These are phyloP conservation scores for Picathartes gymnocephalus DNA, from an alignment of 2,113 vertebrate species.

Conservation along the genomic window DNA sequence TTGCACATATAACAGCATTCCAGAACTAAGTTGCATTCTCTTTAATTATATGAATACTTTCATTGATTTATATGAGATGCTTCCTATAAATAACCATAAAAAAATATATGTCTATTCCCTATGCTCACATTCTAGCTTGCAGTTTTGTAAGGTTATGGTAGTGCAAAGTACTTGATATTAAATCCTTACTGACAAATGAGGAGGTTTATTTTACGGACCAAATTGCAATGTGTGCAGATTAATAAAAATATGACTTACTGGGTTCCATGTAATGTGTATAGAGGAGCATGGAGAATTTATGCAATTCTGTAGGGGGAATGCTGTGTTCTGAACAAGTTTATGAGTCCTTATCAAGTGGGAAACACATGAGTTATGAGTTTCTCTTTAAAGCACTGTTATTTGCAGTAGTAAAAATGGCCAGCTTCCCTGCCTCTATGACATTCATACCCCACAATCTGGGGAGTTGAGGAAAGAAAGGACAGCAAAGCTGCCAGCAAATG, in stretches of 20 bases:
- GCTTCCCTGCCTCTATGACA: neutral
- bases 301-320: neutral
- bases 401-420: neutral
- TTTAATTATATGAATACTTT: neutral
- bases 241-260: slow-evolving; percentile 19
- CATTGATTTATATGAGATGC: neutral
- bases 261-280: neutral
- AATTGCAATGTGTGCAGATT: neutral
- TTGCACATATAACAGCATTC: neutral
- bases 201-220: neutral
- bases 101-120: neutral
- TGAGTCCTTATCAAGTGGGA: neutral
- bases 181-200: slow-evolving; percentile 24
- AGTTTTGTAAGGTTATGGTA: neutral
- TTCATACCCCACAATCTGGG: neutral
- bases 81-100: neutral
- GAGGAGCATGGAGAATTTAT: neutral
- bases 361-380: neutral
- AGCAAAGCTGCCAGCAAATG: neutral
- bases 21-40: neutral
- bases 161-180: neutral
- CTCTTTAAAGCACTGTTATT: neutral
- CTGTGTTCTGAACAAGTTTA: neutral
- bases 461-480: neutral
- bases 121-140: neutral